Evolutionary conservation across 2,797 vertebrate genomes (phyloP).

Genomic region (Nasua narica): DNA sequence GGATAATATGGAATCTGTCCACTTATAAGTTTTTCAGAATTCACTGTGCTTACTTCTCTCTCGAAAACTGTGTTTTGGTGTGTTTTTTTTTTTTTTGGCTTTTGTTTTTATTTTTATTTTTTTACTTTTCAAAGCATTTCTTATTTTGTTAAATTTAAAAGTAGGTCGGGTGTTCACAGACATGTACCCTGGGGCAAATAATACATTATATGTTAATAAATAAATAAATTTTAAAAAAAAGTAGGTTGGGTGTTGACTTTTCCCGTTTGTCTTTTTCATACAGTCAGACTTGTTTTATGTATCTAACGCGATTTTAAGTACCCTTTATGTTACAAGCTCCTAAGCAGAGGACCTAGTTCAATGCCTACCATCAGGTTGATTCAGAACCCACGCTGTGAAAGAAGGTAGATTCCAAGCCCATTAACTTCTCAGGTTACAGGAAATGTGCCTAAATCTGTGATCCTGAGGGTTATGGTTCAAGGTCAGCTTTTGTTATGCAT

Average conservation of each 20-base stretch:
- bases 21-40: not conserved
- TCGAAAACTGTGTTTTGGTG: not conserved
- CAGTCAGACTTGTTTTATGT: not conserved
- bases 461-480: not conserved
- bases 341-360: not conserved
- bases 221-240: not conserved
- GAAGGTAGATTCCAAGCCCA: not conserved
- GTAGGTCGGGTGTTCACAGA: not conserved
- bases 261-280: not conserved
- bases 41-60: not conserved
- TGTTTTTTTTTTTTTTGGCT: not conserved
- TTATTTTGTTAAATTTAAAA: conserved; percentile 10
- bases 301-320: not conserved
- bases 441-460: not conserved
- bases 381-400: not conserved
- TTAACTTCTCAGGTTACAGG: not conserved
- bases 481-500: not conserved
- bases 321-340: not conserved
- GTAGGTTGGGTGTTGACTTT: not conserved
- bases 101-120: too few species aligned
- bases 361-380: not conserved
- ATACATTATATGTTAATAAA: too few species aligned
- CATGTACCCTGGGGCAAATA: too few species aligned
- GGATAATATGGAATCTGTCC: not conserved
- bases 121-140: not conserved